phyloP scores from a whole-genome alignment of 2,797 vertebrate species.

The Cryptoblepharus egeriae region DNA sequence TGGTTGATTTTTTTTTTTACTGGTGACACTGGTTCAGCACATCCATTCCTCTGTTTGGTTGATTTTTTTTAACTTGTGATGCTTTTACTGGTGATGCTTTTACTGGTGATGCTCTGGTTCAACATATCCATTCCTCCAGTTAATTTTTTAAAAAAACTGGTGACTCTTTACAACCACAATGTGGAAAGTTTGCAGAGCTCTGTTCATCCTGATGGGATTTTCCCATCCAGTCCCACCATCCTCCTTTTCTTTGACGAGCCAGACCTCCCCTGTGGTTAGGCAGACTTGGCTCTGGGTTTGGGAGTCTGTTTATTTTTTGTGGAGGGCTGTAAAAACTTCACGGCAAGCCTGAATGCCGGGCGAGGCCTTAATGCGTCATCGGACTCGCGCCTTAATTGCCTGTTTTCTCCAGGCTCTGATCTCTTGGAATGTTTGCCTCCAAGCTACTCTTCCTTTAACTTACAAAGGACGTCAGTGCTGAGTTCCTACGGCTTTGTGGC shows the following conservation, averaged over 20 bases:
- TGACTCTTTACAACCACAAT: background rate
- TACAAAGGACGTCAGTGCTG: background rate
- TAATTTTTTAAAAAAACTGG: background rate
- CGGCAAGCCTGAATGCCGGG: background rate
- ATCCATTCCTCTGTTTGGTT: no score
- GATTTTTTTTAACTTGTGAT: no score
- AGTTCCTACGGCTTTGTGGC: background rate
- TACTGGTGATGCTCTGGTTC: no score
- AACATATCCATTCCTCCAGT: no score
- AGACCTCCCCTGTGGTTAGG: background rate
- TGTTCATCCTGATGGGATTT: background rate
- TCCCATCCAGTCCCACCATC: background rate
- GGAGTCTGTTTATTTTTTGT: conserved; percentile 36
- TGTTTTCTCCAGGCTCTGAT: background rate
- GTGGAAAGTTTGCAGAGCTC: background rate
- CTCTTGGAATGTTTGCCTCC: rapidly evolving
- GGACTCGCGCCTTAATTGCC: conserved; percentile 33
- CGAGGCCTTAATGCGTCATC: background rate
- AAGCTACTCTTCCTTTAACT: background rate
- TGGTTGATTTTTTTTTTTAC: no score
- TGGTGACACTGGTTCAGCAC: no score
- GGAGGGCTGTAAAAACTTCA: conserved; percentile 44
- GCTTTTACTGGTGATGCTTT: no score
- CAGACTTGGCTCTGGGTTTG: background rate
- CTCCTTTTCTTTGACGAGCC: background rate